These are phyloP conservation scores for Episyrphus balteatus DNA, from an alignment of 1,140 invertebrate genomes.

Conservation along the genomic window DNA sequence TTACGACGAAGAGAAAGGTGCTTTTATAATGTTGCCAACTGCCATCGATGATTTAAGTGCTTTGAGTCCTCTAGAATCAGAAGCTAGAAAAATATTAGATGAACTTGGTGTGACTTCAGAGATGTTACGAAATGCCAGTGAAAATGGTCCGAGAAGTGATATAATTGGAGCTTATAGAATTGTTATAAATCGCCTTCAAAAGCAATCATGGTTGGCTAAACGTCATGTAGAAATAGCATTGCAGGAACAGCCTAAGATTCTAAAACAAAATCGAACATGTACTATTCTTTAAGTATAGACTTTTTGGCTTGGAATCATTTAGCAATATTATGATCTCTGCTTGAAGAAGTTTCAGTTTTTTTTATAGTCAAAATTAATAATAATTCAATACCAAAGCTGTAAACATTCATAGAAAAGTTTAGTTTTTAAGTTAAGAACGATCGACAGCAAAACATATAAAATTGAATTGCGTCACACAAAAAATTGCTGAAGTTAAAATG, in stretches of 20 bases:
- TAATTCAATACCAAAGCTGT: too few relatives aligned
- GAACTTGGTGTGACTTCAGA: slow-evolving; percentile 35
- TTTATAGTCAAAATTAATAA: too few relatives aligned
- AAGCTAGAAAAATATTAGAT: slow-evolving; percentile 34
- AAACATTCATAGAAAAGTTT: too few relatives aligned
- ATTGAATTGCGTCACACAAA: too few relatives aligned
- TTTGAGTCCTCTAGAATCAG: slow-evolving; percentile 34
- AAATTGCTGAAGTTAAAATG: too few relatives aligned
- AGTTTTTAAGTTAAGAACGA: too few relatives aligned
- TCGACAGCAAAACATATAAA: too few relatives aligned
- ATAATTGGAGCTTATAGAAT: slow-evolving; percentile 40
- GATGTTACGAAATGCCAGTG: slow-evolving; percentile 33
- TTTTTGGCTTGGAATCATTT: too few relatives aligned
- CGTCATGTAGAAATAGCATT: slow-evolving; percentile 33
- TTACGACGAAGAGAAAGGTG: slow-evolving; percentile 36
- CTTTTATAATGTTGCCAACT: slow-evolving; percentile 38
- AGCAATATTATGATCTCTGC: too few relatives aligned
- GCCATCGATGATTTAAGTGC: slow-evolving; percentile 33
- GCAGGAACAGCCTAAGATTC: slow-evolving; percentile 27
- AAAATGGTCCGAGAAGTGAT: slow-evolving; percentile 36
- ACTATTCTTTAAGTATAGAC: slow-evolving; percentile 25
- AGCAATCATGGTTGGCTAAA: slow-evolving; percentile 30
- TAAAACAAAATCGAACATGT: slow-evolving; percentile 30
- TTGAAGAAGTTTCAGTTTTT: too few relatives aligned
- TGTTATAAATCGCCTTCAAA: slow-evolving; percentile 37